Percentiles rank a stretch among this genome's conserved stretches.
These are phyloP conservation scores for Sycobia sp. DNA, from an alignment of 1,140 invertebrate genomes.

Conservation along the genomic window DNA sequence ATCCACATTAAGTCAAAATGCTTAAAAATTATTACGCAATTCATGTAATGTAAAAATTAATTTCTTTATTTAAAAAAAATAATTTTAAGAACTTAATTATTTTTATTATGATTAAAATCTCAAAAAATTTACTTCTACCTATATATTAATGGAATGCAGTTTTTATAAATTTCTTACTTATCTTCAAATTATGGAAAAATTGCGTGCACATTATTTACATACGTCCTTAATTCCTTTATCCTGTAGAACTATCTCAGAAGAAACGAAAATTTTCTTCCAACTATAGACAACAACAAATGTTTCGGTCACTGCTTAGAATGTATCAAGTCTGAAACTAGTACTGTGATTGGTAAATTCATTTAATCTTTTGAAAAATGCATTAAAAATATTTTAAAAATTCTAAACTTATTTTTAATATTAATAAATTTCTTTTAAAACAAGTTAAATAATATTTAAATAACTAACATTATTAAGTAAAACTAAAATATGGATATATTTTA, in stretches of 20 bases:
- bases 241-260: conserved; percentile 44
- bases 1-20: background rate
- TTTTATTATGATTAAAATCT: no score
- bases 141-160: background rate
- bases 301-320: conserved; percentile 46
- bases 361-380: background rate
- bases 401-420: no score
- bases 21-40: background rate
- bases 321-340: conserved; percentile 49
- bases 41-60: background rate
- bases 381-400: no score
- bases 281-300: conserved; percentile 39
- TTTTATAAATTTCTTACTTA: background rate
- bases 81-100: no score
- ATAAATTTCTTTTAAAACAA: no score
- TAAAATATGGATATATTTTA: no score
- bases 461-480: no score
- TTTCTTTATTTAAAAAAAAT: background rate
- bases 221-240: conserved; percentile 23
- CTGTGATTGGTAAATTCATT: conserved; percentile 43
- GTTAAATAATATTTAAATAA: no score
- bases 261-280: conserved; percentile 34
- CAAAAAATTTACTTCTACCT: background rate
- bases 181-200: background rate
- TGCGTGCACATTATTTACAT: background rate